A percentile compares a stretch with the other conserved stretches of the same genome.
Evolutionary conservation across 2,888 invertebrate species (phyloP).

Genomic region (Ichneumoninae sp.): DNA sequence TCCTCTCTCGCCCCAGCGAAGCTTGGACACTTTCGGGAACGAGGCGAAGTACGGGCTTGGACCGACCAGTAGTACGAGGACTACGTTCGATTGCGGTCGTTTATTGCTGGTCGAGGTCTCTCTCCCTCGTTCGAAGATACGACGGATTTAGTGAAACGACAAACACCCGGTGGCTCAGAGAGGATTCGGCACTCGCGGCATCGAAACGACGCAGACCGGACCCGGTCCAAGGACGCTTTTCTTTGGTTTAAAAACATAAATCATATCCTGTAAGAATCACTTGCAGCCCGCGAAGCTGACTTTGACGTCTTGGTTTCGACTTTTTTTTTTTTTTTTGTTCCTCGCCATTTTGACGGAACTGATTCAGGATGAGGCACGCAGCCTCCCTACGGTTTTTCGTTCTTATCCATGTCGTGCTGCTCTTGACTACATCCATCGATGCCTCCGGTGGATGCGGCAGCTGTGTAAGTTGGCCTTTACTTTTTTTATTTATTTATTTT

Average conservation of each 20-base stretch:
- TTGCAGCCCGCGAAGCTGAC: neutral
- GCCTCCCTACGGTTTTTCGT: slow-evolving; percentile 57
- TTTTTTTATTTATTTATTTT: neutral
- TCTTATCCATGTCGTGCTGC: slow-evolving; percentile 32
- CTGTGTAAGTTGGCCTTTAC: slow-evolving; percentile 48
- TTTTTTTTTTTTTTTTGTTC: neutral
- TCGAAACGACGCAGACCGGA: neutral
- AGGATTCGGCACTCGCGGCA: neutral
- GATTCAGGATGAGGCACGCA: slow-evolving; percentile 64
- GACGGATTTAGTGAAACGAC: neutral
- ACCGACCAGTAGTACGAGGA: slow-evolving; percentile 71
- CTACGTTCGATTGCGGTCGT: slow-evolving; percentile 71
- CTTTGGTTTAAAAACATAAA: neutral
- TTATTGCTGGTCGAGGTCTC: slow-evolving; percentile 47
- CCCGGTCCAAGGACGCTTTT: neutral
- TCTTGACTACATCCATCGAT: neutral
- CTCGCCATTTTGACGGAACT: slow-evolving; percentile 30
- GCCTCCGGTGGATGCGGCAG: slow-evolving; percentile 9
- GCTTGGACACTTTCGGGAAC: slow-evolving; percentile 46
- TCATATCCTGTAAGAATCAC: neutral
- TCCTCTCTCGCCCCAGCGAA: neutral
- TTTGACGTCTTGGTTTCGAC: slow-evolving; percentile 11
- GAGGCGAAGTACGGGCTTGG: slow-evolving; percentile 52
- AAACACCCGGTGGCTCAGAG: neutral
- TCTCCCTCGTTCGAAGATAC: slow-evolving; percentile 18